Evolutionary conservation across 35 echinoderm and acorn worm species (phyloP), one percentile per base, ranked within the genome.

Genomic region (Apostichopus californicus): DNA sequence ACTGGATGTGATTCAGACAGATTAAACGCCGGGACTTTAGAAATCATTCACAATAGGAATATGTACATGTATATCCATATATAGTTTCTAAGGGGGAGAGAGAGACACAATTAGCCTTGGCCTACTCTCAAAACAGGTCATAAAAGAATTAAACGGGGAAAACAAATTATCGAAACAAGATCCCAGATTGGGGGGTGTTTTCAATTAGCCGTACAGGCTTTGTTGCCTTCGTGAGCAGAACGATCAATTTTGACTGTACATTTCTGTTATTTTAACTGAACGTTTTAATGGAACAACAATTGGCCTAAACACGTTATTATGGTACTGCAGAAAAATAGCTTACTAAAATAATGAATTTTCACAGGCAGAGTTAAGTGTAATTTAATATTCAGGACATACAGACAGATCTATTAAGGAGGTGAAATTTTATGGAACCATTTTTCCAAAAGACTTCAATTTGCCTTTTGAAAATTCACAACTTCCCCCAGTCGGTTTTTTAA

Each of bases 1-100:
- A 22, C 81, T 85, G 81, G 81, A 85, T 58, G 81, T 85, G 81
- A 85, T 58, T 85, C 81, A 85, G 81, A 85, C 81, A 59, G 81
- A 85, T 56, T 81, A 81, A 85, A 85, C 71, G 71, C 15, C 17
- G 17, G 71, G 71, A 18, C 71, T 75, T 75, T 75, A 75, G 71
- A 75, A 75, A 75, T 75, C 71, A 75, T n/a, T 75, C 71, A 75
- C 71, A 75, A 75, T 75, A 75, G 20, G 6, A 18, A 75, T 61
- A 75, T 22, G n/a, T 13, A 75, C 6, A 75, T 13, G 11, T 61
- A 61, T 12, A 46, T 46, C 28, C 28, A 34, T 46, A 46, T 46
- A 46, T 46, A 46, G 34, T 46, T 46, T 46, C 34, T 46, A 46
- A 46, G 64, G 18, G 64, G 18, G 64, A 68, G 64, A 75, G 15